Evolutionary conservation across 1,140 invertebrate species (phyloP), one percentile per base, ranked within the genome.

Genomic region (Uloborus diversus): DNA sequence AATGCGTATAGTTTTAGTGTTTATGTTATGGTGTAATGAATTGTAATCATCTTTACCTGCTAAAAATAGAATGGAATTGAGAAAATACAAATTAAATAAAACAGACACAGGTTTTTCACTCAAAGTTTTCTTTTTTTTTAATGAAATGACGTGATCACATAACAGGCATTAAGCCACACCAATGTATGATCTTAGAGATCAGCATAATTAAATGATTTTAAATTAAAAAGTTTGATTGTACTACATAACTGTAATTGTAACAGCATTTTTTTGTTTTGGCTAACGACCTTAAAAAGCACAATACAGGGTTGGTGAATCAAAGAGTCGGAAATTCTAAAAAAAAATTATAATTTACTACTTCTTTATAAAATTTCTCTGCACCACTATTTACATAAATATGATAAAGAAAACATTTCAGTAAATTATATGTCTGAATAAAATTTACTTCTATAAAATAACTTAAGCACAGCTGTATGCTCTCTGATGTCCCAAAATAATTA

Each of bases 181-280:
- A 78, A 78, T 78, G 73, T 66, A 56, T 14, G 73, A 78, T 78
- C 73, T 78, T 66, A 78, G 61, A 78, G 73, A 78, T 78, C 73
- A 78, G 49, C 47, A 78, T 78, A 78, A 78, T 78, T 51, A 78
- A 65, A 78, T 78, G 61, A 75, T 37, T 25, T 75, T 75, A 75
- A 75, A 75, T 75, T 65, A 78, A 73, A 73, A 66, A 78, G 73
- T 78, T 78, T 78, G 73, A 78, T 78, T 78, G 73, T 78, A 78
- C 73, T 78, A 78, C 73, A 78, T 14, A 56, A 78, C 73, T 78
- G 73, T 66, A 17, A 37, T 42, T 78, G 30, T 17, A 78, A 78
- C 73, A 78, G 73, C 66, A 49, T 78, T 66, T 47, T 28, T 65
- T 27, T 53, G 51, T 78, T 62, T 78, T 78, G 73, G 73, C 73